phyloP scores from a whole-genome alignment of 2,113 vertebrate species.

The Zapornia atra region DNA sequence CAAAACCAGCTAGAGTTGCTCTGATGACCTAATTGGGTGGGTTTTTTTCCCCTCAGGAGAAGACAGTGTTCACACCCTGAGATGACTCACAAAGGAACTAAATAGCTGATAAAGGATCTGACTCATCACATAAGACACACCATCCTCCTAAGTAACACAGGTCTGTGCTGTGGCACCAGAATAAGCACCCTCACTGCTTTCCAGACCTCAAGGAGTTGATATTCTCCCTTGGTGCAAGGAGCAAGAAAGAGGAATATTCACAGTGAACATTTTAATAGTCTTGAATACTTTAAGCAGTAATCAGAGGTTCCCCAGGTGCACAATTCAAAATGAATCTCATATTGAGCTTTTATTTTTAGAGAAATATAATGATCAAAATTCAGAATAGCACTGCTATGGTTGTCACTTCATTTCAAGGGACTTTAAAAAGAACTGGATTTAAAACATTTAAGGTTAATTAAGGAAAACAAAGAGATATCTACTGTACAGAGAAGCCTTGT shows the following conservation, averaged over 20 bases:
- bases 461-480: not conserved
- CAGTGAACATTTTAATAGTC: not conserved
- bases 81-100: not conserved
- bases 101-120: too few species aligned
- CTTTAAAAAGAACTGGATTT: not conserved
- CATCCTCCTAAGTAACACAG: not conserved
- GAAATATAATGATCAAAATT: slow-evolving; percentile 39
- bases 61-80: not conserved
- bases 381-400: not conserved
- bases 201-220: not conserved
- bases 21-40: not conserved
- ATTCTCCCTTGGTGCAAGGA: not conserved
- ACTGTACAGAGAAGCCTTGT: not conserved
- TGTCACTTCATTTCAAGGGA: not conserved
- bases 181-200: not conserved
- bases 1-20: not conserved
- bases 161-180: not conserved
- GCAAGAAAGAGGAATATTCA: not conserved
- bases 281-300: not conserved
- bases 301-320: slow-evolving; percentile 51
- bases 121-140: not conserved
- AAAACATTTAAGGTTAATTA: slow-evolving; percentile 27
- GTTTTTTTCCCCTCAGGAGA: not conserved
- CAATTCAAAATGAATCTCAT: slow-evolving; percentile 28
- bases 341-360: slow-evolving; percentile 58